Conservation (phyloP, 2,113 vertebrate genomes). For the Chauna torquata region DNA sequence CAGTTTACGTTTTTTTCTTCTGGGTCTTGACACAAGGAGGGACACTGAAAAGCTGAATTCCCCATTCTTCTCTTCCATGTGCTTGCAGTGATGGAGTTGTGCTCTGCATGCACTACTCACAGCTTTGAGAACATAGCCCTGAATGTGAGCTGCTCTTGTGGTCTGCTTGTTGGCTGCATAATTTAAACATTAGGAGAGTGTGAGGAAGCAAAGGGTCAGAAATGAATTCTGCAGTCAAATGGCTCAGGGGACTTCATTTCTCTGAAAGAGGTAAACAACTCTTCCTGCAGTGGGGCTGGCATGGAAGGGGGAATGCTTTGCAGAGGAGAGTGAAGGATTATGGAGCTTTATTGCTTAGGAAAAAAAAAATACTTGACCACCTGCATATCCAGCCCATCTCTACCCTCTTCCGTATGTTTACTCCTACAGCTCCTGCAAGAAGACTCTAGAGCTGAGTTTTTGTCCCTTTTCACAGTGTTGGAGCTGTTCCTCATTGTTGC, state of each 20-base stretch:
- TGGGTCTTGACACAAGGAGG: background rate
- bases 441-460: background rate
- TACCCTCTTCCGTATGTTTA: background rate
- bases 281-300: background rate
- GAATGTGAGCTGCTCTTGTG: background rate
- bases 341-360: background rate
- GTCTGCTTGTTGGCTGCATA: background rate
- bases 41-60: background rate
- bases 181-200: background rate
- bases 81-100: background rate
- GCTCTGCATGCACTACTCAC: background rate
- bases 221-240: slow-evolving; percentile 41
- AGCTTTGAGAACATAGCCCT: background rate
- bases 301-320: background rate
- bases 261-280: background rate
- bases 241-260: background rate
- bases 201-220: slow-evolving; percentile 15
- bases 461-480: background rate
- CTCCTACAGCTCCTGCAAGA: background rate
- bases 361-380: background rate
- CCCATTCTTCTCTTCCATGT: fast-evolving
- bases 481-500: background rate
- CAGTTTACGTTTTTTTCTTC: background rate
- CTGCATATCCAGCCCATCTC: fast-evolving
- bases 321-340: background rate